Conservation (phyloP, 2,797 vertebrate genomes). For the Alfaro cultratus region DNA sequence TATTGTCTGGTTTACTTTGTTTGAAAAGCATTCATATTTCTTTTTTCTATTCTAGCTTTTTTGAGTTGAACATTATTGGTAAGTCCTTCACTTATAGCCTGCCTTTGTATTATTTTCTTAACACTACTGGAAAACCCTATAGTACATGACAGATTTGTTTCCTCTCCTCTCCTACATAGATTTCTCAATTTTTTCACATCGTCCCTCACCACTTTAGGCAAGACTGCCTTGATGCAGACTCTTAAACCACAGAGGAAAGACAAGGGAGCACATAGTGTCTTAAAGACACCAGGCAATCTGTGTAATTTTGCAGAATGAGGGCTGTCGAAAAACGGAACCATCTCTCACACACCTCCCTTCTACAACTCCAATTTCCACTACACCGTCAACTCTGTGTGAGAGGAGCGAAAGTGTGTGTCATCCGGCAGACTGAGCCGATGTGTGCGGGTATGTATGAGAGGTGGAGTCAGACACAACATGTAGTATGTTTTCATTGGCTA, state of each 20-base stretch:
- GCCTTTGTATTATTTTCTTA: background rate
- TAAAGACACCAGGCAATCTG: conserved; percentile 24
- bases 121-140: conserved; percentile 12
- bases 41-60: background rate
- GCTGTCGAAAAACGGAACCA: conserved; percentile 49
- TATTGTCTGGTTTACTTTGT: background rate
- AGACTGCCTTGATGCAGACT: conserved; percentile 23
- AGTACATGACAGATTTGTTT: conserved; percentile 30
- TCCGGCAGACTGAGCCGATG: conserved; percentile 31
- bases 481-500: conserved; percentile 72
- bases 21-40: background rate
- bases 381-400: conserved; percentile 54
- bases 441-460: conserved; percentile 49
- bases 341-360: conserved; percentile 45
- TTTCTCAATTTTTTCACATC: conserved; percentile 19
- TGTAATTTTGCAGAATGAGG: conserved; percentile 59
- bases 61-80: background rate
- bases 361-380: conserved; percentile 51
- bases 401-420: conserved; percentile 47
- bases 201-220: conserved; percentile 28
- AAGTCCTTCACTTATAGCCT: background rate
- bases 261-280: conserved; percentile 14
- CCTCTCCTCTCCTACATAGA: conserved; percentile 26
- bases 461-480: conserved; percentile 64
- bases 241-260: conserved; percentile 22